Base-by-base conservation (phyloP, 2,888 invertebrate species). In the Colletes collaris region DNA sequence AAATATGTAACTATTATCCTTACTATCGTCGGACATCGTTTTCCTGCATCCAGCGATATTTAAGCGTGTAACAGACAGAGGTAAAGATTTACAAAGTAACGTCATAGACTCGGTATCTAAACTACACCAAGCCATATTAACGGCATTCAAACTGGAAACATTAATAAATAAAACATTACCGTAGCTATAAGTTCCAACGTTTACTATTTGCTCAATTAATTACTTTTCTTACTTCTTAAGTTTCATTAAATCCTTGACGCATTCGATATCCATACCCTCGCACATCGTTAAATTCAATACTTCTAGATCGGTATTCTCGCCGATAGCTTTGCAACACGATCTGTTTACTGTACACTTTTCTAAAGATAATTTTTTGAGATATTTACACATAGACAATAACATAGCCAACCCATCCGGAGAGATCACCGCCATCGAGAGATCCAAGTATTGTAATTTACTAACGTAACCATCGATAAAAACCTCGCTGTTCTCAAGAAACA, bases 241-340 rank as follows among this genome's bases (percentile, higher is more conserved):
- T 76, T 89, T 92, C 68, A 96, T 92, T 87, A 98, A 94, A 68
- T 94, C 93, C 11, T 94, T 93, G 0, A 98, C 90, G 35, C 96
- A 96, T 69, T 94, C 93, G 0, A 94, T 93, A 16, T 95, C 95
- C 7, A 98, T 91, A 0, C 97, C 97, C 68, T 94, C 94, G 35
- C 96, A 96, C 97, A 98, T 97, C 0, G 97, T 95, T 89, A 98
- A 93, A 93, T 98, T 98, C 27, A 98, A 94, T 0, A 96, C 96
- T 92, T 97, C 97, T 82, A 98, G 92, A 59, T 96, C 93, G 62
- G 90, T 91, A 91, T 95, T 97, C 90, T 95, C 90, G 84, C 96
- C 95, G 76, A 98, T 95, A 65, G 96, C 94, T 76, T 94, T 92
- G 89, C 97, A 96, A 35, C 96, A 95, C 0, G 93, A 93, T 79